Evolutionary conservation across 2,797 vertebrate genomes (phyloP).

Genomic region (Acridotheres tristis): DNA sequence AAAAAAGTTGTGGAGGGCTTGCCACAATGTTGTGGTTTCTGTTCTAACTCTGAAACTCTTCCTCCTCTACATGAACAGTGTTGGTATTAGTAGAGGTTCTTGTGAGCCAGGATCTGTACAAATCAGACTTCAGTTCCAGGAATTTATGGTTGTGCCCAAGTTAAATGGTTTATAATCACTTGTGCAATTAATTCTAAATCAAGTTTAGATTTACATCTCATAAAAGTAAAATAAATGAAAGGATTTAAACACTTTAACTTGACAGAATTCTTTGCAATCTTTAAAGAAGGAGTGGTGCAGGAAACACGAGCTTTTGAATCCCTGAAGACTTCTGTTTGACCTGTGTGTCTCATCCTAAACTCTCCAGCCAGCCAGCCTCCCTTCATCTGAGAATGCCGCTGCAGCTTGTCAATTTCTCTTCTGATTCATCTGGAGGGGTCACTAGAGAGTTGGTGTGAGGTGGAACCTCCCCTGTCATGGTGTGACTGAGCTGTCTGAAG

Average conservation of each 20-base stretch:
- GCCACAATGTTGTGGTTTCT: neutral
- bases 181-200: neutral
- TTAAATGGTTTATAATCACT: neutral
- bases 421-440: slow-evolving; percentile 11
- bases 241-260: neutral
- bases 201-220: neutral
- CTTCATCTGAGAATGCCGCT: neutral
- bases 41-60: neutral
- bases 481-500: neutral
- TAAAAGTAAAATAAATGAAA: slow-evolving; percentile 19
- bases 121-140: neutral
- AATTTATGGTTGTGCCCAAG: neutral
- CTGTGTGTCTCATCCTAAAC: neutral
- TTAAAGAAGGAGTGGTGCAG: neutral
- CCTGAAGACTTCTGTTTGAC: slow-evolving; percentile 8
- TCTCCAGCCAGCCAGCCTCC: neutral
- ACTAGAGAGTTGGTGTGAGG: neutral
- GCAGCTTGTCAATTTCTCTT: slow-evolving; percentile 7
- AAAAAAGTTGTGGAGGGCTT: neutral
- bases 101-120: neutral
- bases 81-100: neutral
- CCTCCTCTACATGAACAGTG: neutral
- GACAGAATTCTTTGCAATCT: neutral
- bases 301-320: neutral
- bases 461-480: neutral